Conservation (phyloP, 2,888 invertebrate genomes). For the Sussaba pulchella region DNA sequence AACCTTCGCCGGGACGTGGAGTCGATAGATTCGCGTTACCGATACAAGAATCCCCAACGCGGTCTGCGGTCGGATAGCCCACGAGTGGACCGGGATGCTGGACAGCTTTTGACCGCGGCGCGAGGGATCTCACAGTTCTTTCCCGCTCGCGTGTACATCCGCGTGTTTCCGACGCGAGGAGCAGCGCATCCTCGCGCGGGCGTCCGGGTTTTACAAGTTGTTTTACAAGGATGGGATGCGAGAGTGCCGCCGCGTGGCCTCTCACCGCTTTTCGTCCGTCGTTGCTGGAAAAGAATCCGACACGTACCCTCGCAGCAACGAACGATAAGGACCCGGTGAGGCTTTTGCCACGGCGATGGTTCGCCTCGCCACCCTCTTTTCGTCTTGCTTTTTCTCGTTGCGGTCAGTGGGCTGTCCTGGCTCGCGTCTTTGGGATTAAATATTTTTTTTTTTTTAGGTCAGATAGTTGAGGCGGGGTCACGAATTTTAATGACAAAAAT, state of each 20-base stretch:
- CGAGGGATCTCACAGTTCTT: no score
- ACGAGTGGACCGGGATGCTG: background rate
- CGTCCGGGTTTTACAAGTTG: slow-evolving; percentile 82
- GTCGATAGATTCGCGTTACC: slow-evolving; percentile 58
- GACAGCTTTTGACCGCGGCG: slow-evolving; percentile 14
- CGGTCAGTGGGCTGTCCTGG: no score
- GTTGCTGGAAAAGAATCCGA: slow-evolving; percentile 22
- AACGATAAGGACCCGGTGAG: no score
- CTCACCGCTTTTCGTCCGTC: slow-evolving; percentile 17
- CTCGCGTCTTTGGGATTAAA: no score
- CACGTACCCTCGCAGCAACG: no score
- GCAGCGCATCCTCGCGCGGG: slow-evolving; percentile 75
- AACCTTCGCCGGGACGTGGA: slow-evolving; percentile 34
- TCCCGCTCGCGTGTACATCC: background rate
- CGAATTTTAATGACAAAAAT: no score
- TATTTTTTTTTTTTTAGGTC: no score
- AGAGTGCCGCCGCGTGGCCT: slow-evolving; percentile 69
- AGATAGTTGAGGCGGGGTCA: no score
- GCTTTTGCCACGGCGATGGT: slow-evolving; percentile 29
- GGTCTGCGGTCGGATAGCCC: slow-evolving; percentile 3
- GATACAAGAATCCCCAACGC: slow-evolving; percentile 50
- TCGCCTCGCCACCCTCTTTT: background rate
- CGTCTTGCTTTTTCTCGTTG: background rate
- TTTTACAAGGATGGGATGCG: slow-evolving; percentile 80
- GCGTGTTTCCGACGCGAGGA: slow-evolving; percentile 47